These are phyloP conservation scores for Lepus townsendii DNA, from an alignment of 2,797 vertebrate genomes.

Conservation along the genomic window DNA sequence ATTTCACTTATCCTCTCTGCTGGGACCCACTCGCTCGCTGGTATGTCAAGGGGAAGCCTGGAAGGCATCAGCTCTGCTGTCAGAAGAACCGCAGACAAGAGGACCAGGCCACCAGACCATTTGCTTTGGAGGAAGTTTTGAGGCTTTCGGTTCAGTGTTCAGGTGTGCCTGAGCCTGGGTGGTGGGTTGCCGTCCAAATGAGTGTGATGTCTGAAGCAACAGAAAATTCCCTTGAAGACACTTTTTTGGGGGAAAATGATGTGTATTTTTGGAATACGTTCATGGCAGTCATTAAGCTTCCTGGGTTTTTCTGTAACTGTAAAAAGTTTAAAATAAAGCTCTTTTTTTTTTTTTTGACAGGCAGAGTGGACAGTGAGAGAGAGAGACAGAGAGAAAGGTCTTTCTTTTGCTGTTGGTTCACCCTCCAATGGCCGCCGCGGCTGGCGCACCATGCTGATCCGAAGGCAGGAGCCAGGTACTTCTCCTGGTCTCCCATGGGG, in stretches of 20 bases:
- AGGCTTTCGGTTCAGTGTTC: neutral
- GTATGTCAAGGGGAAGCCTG: neutral
- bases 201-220: neutral
- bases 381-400: too few species aligned
- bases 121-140: neutral
- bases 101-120: neutral
- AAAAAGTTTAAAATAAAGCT: neutral
- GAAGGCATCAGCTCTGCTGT: neutral
- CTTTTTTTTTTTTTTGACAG: too few species aligned
- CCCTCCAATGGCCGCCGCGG: too few species aligned
- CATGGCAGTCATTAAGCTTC: neutral
- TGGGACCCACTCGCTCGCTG: neutral
- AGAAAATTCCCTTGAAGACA: neutral
- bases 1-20: conserved; percentile 41
- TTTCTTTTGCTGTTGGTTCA: too few species aligned
- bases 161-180: neutral
- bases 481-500: too few species aligned
- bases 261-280: neutral
- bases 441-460: too few species aligned
- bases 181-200: accelerated
- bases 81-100: neutral
- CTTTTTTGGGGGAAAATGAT: neutral
- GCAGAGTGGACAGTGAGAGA: too few species aligned
- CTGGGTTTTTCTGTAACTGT: neutral
- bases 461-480: too few species aligned